Conservation (phyloP, 2,113 vertebrate species). For the Oenanthe oenanthe region DNA sequence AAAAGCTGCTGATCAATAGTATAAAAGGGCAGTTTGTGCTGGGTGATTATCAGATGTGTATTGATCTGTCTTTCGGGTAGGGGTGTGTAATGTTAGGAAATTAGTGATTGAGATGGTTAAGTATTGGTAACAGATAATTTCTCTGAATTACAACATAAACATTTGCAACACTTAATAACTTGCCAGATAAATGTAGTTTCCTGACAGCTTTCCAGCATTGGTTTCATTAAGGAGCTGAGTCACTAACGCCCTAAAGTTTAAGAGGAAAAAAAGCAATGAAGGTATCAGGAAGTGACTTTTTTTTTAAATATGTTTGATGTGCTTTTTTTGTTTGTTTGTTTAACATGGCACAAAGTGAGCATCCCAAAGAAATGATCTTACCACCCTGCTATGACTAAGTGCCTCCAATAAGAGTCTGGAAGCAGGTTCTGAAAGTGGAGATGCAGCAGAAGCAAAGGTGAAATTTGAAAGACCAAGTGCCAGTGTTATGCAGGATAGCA, state of each 20-base stretch:
- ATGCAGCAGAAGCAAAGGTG: constrained; percentile 15
- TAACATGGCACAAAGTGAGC: background rate
- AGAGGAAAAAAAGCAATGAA: background rate
- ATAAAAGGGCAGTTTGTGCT: background rate
- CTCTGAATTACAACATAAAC: constrained; percentile 18
- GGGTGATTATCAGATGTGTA: background rate
- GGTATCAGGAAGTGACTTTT: background rate
- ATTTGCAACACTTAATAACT: background rate
- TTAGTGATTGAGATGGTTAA: background rate
- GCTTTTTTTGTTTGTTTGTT: background rate
- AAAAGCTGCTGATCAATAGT: constrained; percentile 28
- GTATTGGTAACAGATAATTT: constrained; percentile 5
- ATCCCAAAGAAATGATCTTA: background rate
- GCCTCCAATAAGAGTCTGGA: background rate
- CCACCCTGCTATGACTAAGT: background rate
- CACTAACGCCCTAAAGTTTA: background rate
- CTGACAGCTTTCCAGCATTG: constrained; percentile 13
- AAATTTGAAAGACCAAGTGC: background rate
- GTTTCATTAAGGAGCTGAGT: constrained; percentile 16
- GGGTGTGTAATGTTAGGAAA: background rate
- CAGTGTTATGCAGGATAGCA: background rate
- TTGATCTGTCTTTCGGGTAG: background rate
- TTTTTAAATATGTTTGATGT: background rate
- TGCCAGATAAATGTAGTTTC: background rate
- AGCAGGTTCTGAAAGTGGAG: constrained; percentile 29